Conservation (phyloP, 1,140 invertebrate species). For the Brachystomella parvula region DNA sequence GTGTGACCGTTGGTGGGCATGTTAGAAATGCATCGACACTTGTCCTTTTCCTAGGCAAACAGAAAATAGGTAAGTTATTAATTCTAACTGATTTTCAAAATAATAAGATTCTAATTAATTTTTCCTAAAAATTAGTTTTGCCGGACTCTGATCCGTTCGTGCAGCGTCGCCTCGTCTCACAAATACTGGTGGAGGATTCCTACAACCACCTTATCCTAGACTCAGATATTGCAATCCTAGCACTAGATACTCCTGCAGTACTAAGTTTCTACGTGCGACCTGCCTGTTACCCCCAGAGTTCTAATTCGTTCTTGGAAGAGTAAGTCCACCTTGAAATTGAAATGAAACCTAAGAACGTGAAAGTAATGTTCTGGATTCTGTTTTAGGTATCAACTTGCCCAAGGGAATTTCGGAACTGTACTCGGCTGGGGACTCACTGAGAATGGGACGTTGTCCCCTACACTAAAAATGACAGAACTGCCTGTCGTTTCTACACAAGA, state of each 20-base stretch:
- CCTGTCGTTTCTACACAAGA: constrained; percentile 31
- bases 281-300: constrained; percentile 35
- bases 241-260: constrained; percentile 28
- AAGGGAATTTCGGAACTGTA: constrained; percentile 31
- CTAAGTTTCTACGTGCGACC: constrained; percentile 34
- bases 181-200: constrained; percentile 33
- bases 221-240: constrained; percentile 36
- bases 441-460: constrained; percentile 24
- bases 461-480: constrained; percentile 29
- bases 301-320: constrained; percentile 36
- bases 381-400: constrained; percentile 27
- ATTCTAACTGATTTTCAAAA: not conserved
- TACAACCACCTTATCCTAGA: constrained; percentile 34
- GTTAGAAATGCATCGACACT: constrained; percentile 23
- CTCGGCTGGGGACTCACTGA: constrained; percentile 34
- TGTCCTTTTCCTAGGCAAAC: constrained; percentile 32
- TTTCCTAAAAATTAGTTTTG: constrained; percentile 17
- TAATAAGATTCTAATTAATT: constrained; percentile 1
- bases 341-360: not conserved
- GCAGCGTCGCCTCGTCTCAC: constrained; percentile 24
- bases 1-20: constrained; percentile 25
- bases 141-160: constrained; percentile 34
- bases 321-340: not conserved
- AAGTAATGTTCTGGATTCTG: not conserved
- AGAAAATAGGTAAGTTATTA: constrained; percentile 24